Percentiles rank a stretch among this genome's conserved stretches.
Conservation (phyloP, 2,888 invertebrate genomes). For the Spilarctia lutea region DNA sequence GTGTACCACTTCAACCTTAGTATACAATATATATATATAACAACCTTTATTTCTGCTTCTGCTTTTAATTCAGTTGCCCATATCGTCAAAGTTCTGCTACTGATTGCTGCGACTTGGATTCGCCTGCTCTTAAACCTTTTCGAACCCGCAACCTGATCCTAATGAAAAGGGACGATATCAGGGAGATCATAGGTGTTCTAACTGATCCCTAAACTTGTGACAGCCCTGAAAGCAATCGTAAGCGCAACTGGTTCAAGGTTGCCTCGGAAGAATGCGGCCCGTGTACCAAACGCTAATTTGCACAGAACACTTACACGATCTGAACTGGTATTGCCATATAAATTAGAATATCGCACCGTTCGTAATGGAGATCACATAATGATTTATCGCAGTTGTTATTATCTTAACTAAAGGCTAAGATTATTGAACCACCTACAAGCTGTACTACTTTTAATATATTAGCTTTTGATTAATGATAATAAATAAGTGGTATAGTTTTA, state of each 20-base stretch:
- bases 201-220: too few species aligned
- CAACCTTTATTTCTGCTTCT: too few species aligned
- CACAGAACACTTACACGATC: slow-evolving; percentile 42
- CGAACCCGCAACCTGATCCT: too few species aligned
- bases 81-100: too few species aligned
- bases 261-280: slow-evolving; percentile 51
- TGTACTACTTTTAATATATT: not conserved
- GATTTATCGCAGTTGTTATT: slow-evolving; percentile 19
- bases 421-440: not conserved
- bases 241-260: slow-evolving; percentile 68
- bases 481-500: not conserved
- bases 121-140: too few species aligned
- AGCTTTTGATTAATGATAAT: not conserved
- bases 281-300: slow-evolving; percentile 51
- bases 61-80: too few species aligned
- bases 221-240: slow-evolving; percentile 52
- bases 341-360: slow-evolving; percentile 31
- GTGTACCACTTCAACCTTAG: too few species aligned
- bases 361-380: slow-evolving; percentile 13
- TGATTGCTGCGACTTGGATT: too few species aligned
- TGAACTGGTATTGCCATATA: slow-evolving; percentile 33
- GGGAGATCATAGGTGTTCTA: too few species aligned
- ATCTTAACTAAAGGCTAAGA: slow-evolving; percentile 3
- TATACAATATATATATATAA: too few species aligned
- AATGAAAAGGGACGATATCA: too few species aligned